Evolutionary conservation across 2,797 vertebrate genomes (phyloP).

Genomic region (Prionace glauca): DNA sequence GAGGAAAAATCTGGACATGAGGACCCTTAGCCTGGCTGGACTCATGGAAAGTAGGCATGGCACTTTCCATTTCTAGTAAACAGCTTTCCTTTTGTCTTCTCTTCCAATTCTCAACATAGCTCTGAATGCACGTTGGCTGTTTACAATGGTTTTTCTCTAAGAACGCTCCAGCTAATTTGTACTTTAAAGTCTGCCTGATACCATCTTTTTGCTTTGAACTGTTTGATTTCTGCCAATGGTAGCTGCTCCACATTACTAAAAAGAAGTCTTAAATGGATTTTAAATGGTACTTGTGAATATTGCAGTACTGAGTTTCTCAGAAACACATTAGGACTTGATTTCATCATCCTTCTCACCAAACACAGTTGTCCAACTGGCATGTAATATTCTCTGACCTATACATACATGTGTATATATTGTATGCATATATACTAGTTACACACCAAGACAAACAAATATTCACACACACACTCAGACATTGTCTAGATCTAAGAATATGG

Average conservation of each 20-base stretch:
- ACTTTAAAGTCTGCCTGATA: slow-evolving; percentile 71
- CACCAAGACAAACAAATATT: neutral
- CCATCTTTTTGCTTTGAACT: slow-evolving; percentile 50
- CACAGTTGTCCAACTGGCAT: neutral
- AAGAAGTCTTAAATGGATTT: neutral
- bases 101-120: slow-evolving; percentile 64
- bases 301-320: slow-evolving; percentile 6
- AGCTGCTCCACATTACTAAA: neutral
- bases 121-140: slow-evolving; percentile 86
- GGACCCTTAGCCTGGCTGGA: slow-evolving; percentile 63
- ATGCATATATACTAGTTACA: neutral
- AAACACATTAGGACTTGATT: neutral
- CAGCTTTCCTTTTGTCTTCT: slow-evolving; percentile 53
- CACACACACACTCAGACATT: neutral
- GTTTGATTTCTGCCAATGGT: slow-evolving; percentile 4
- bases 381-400: neutral
- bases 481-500: neutral
- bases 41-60: slow-evolving; percentile 60
- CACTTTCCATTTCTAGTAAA: slow-evolving; percentile 68
- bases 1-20: slow-evolving; percentile 84
- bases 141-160: slow-evolving; percentile 70
- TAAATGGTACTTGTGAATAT: neutral
- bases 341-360: neutral
- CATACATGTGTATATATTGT: neutral
- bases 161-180: slow-evolving; percentile 74